Base-by-base conservation (phyloP, 2,113 vertebrate genomes). In the Serinus canaria region DNA sequence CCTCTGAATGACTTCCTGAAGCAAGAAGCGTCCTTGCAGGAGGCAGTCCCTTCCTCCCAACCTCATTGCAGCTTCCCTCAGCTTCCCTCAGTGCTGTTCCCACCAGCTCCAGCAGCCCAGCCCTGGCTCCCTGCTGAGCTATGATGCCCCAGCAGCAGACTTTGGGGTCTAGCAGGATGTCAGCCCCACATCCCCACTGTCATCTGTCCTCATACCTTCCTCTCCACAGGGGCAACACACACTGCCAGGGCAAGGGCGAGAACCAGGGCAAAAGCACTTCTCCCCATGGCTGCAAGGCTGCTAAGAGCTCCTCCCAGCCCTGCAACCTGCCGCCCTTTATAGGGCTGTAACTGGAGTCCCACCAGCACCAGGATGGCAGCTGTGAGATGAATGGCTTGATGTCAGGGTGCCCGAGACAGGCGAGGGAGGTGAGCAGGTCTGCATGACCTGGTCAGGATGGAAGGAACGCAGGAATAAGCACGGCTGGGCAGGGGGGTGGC, bases 321-420 rank as follows among this genome's bases (percentile, higher is more conserved):
- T 4, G 10, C 3, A 5, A 28, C 23, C 39, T 0, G 0, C 13
- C 7, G 7, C 16, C 7, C 53, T 96, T 96, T 94, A 89, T 95
- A 95, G 80, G 43, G 62, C 64, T 86, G 92, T 87, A 92, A 94
- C 49, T 3, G 3, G 94, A 96, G 78, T 75, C 72, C n/a, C 5
- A 4, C 4, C 2, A 82, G 41, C 67, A 20, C 21, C 2, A 2
- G 49, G 59, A n/a, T 28, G n/a, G 50, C 66, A 41, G 70, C 73
- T 1, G 1, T 5, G 18, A 22, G 35, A 58, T 1, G 3, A 24
- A 25, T 33, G 35, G 22, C 11, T 3, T 3, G 22, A 49, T 90
- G 93, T 72, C 94, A 66, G 70, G 13, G 46, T 23, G 80, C 68
- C 92, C 2, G 0, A 47, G 25, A 46, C 83, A 67, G 66, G 55